These are phyloP conservation scores for Erebia palarica DNA, from an alignment of 2,888 invertebrate species.

Conservation along the genomic window DNA sequence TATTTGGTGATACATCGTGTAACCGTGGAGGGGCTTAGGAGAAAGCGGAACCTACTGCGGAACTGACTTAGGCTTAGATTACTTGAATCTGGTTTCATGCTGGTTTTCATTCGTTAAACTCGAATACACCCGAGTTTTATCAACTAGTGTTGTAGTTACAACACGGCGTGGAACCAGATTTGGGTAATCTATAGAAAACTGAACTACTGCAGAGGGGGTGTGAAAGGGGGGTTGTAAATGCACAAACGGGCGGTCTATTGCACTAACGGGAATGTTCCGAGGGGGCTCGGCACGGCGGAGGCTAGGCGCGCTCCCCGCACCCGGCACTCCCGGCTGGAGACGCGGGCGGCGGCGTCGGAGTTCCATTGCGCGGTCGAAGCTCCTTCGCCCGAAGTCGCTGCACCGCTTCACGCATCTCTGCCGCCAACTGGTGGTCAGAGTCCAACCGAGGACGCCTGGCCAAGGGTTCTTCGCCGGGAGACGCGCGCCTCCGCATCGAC, in stretches of 20 bases:
- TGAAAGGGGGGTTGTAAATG: slow-evolving; percentile 26
- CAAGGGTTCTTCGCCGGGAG: slow-evolving; percentile 83
- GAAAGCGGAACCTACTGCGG: slow-evolving; percentile 38
- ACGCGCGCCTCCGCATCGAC: slow-evolving; percentile 83
- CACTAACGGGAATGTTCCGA: slow-evolving; percentile 28
- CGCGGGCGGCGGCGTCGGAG: slow-evolving; percentile 63
- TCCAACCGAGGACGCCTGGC: slow-evolving; percentile 75
- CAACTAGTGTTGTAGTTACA: no score
- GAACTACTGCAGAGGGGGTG: slow-evolving; percentile 17
- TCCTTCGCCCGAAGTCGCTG: slow-evolving; percentile 77
- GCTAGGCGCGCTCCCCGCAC: slow-evolving; percentile 54
- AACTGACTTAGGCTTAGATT: slow-evolving; percentile 12
- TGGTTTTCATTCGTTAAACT: slow-evolving; percentile 8
- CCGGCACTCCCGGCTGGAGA: slow-evolving; percentile 48
- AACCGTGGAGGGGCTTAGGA: slow-evolving; percentile 33
- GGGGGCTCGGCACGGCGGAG: slow-evolving; percentile 41
- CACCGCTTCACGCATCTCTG: slow-evolving; percentile 77
- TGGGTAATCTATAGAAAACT: slow-evolving; percentile 2
- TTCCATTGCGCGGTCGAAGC: slow-evolving; percentile 68
- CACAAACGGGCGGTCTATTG: slow-evolving; percentile 33
- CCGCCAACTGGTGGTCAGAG: slow-evolving; percentile 73
- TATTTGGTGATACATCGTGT: slow-evolving; percentile 68
- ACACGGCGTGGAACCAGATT: neutral
- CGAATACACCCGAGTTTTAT: neutral
- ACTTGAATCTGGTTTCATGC: neutral